Conservation (phyloP, 2,888 invertebrate species). For the Eilema caniola region DNA sequence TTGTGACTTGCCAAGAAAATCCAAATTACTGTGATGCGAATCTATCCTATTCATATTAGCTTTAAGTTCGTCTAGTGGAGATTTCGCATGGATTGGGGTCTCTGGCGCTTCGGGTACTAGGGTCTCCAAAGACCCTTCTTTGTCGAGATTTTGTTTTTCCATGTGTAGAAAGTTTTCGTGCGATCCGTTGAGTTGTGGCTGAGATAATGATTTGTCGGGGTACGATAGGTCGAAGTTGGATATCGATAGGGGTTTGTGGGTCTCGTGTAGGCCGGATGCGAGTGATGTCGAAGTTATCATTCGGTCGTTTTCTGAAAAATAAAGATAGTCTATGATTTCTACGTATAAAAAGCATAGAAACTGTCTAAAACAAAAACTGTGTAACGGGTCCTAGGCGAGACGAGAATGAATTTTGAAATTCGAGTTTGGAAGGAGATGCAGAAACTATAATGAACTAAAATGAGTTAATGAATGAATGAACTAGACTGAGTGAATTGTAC, state of each 20-base stretch:
- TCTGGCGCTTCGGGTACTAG: slow-evolving; percentile 43
- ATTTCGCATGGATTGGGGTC: slow-evolving; percentile 52
- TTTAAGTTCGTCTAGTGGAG: slow-evolving; percentile 70
- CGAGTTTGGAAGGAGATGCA: too few species aligned
- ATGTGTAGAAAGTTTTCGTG: slow-evolving; percentile 68
- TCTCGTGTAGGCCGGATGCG: slow-evolving; percentile 68
- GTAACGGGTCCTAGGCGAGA: too few species aligned
- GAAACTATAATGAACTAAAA: too few species aligned
- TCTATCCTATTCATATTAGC: slow-evolving; percentile 84
- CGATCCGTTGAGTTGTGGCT: slow-evolving; percentile 68
- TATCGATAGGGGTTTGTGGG: slow-evolving; percentile 60
- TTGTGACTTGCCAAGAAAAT: slow-evolving; percentile 63
- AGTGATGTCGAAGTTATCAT: slow-evolving; percentile 68
- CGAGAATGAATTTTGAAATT: too few species aligned
- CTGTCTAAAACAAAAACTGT: too few species aligned
- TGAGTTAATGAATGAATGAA: too few species aligned
- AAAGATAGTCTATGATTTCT: background rate
- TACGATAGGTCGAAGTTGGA: slow-evolving; percentile 72
- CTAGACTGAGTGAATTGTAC: too few species aligned
- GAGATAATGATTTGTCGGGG: slow-evolving; percentile 46
- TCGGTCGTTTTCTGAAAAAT: slow-evolving; percentile 59
- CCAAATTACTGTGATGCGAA: slow-evolving; percentile 80
- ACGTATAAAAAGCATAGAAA: too few species aligned
- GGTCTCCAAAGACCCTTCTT: slow-evolving; percentile 59
- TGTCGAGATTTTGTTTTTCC: slow-evolving; percentile 64